These are phyloP conservation scores for Paralvinella palmiformis DNA, from an alignment of 1,140 invertebrate genomes.

Conservation along the genomic window DNA sequence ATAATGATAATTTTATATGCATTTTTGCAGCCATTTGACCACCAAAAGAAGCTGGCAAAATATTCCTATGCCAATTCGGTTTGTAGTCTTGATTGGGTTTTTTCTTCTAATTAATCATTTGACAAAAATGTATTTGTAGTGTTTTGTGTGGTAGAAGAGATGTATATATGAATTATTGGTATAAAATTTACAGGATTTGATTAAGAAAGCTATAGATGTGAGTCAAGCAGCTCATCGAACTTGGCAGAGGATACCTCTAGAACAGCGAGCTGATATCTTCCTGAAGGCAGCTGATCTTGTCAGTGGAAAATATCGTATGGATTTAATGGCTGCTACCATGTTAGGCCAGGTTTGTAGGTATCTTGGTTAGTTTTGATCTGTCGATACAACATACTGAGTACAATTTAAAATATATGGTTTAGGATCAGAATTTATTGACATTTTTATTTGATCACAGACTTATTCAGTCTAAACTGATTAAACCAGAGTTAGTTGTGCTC, in stretches of 20 bases:
- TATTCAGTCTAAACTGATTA: too few species aligned
- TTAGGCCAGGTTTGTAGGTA: slow-evolving; percentile 67
- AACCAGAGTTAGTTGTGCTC: not conserved
- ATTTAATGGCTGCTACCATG: slow-evolving; percentile 96
- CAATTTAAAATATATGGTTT: too few species aligned
- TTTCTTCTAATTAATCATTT: not conserved
- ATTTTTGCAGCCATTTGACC: slow-evolving; percentile 75
- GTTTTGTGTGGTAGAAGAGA: too few species aligned
- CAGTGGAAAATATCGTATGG: slow-evolving; percentile 72
- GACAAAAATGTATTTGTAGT: too few species aligned
- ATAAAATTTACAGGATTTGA: slow-evolving; percentile 58
- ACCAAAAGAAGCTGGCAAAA: slow-evolving; percentile 77
- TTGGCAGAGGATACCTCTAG: slow-evolving; percentile 79
- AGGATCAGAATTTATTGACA: too few species aligned
- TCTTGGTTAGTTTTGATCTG: slow-evolving; percentile 8
- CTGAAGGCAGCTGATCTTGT: slow-evolving; percentile 80
- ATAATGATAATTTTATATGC: too few species aligned
- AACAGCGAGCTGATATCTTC: slow-evolving; percentile 60
- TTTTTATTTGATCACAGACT: too few species aligned
- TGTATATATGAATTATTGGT: too few species aligned
- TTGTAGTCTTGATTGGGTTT: too few species aligned
- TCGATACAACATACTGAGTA: not conserved
- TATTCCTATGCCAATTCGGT: slow-evolving; percentile 82
- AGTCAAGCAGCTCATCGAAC: slow-evolving; percentile 68
- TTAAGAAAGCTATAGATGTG: slow-evolving; percentile 79